Evolutionary conservation across 2,888 invertebrate genomes (phyloP), one percentile per base, ranked within the genome.

Genomic region (Aphodius granarius): DNA sequence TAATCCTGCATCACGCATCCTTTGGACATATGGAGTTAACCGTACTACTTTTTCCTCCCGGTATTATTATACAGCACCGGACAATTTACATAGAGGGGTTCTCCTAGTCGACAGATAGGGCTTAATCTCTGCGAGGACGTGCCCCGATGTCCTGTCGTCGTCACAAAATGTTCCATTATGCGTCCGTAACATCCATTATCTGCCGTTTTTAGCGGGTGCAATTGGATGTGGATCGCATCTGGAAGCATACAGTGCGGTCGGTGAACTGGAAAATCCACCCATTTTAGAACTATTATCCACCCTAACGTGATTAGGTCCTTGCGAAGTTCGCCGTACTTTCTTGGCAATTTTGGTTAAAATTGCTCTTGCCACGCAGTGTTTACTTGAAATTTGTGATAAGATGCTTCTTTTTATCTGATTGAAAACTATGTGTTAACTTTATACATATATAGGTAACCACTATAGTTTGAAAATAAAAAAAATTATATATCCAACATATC

Each of bases 1-100:
- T 86, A 86, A 86, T 86, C 86, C 84, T 43, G 43, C 43, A 43
- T 43, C 43, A 43, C 43, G 43, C 43, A 43, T 43, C 43, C 43
- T 43, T 43, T 43, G 43, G 43, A 43, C 43, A 43, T 43, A 43
- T 43, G 43, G 43, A 43, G 43, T 6, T 13, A 43, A 43, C 2
- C 43, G 43, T 43, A 43, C 43, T 43, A 43, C 43, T 43, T 43
- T 43, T 43, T 43, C 43, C 2, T 43, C 43, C 43, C 43, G 43
- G 43, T 43, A 43, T 43, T 43, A 43, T 43, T 43, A 43, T 3
- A 6, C 43, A 9, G 43, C 13, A 13, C 13, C 13, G 43, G 4
- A 43, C 43, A 43, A 43, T 43, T 43, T 43, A 43, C 43, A 43
- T 43, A 43, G 43, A 43, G 43, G 43, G 43, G 43, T 43, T 13